These are phyloP conservation scores for Leucania comma DNA, from an alignment of 2,888 invertebrate species.

Conservation along the genomic window DNA sequence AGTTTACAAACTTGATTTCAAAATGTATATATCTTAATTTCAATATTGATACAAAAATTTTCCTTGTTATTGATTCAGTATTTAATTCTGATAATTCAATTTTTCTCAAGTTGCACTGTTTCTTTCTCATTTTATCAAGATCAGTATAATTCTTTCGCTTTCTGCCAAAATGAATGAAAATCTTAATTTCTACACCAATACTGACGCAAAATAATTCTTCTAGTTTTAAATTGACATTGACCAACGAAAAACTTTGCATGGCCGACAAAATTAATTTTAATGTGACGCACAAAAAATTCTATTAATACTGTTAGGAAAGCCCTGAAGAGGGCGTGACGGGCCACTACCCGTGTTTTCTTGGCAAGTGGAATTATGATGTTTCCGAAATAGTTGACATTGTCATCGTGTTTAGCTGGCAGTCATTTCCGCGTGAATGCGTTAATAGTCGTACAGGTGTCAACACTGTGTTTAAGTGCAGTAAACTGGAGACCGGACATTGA, in stretches of 20 bases:
- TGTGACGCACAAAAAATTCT: constrained; percentile 63
- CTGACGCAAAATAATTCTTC: not conserved
- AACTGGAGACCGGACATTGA: constrained; percentile 30
- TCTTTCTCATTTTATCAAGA: constrained; percentile 4
- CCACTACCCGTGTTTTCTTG: constrained; percentile 72
- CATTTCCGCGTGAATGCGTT: constrained; percentile 77
- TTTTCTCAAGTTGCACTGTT: constrained; percentile 6
- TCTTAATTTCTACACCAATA: constrained; percentile 15
- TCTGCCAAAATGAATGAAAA: constrained; percentile 20
- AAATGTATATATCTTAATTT: constrained; percentile 2
- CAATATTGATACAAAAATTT: not conserved
- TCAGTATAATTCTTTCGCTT: not conserved
- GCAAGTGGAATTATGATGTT: constrained; percentile 76
- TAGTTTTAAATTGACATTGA: constrained; percentile 41
- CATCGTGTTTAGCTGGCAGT: constrained; percentile 76
- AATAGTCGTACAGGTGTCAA: constrained; percentile 40
- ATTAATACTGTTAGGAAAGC: constrained; percentile 75
- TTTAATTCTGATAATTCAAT: not conserved
- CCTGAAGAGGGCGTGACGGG: constrained; percentile 75
- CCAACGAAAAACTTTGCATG: constrained; percentile 32
- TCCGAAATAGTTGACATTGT: constrained; percentile 85
- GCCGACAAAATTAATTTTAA: constrained; percentile 37
- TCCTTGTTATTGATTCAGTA: not conserved
- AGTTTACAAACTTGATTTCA: not conserved
- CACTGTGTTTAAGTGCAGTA: constrained; percentile 37